phyloP scores from a whole-genome alignment of 2,797 vertebrate species.

The Telmatherina bonti region DNA sequence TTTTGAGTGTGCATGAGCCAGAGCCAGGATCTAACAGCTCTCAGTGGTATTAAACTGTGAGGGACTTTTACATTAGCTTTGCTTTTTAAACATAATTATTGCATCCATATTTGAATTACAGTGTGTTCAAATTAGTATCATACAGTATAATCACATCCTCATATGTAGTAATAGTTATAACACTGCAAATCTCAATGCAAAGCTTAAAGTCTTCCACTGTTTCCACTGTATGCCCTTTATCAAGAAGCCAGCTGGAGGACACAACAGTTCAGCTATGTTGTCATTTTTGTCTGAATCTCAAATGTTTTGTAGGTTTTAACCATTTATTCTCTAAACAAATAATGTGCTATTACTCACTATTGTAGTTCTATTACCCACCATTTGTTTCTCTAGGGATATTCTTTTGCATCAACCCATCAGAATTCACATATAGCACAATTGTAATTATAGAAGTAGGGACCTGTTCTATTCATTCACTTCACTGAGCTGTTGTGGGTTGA shows the following conservation, averaged over 20 bases:
- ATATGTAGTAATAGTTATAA: background rate
- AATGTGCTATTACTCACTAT: background rate
- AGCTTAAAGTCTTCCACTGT: background rate
- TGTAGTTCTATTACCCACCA: background rate
- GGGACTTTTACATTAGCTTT: background rate
- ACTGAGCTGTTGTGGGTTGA: conserved; percentile 35
- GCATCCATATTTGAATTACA: background rate
- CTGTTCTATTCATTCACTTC: conserved; percentile 41
- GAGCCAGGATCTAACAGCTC: background rate
- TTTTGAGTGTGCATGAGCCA: background rate
- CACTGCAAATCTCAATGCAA: background rate
- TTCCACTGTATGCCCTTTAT: background rate
- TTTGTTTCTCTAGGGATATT: background rate
- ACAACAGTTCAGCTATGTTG: background rate
- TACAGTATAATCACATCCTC: background rate
- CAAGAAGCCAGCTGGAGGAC: background rate
- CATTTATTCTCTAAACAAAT: background rate
- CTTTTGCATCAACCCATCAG: background rate
- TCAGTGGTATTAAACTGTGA: background rate
- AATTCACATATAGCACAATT: background rate
- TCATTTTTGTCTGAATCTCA: background rate
- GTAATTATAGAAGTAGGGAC: background rate
- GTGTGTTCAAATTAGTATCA: too few relatives aligned
- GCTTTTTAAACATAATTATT: background rate
- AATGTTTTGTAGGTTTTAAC: background rate